Base-by-base conservation (phyloP, 2,797 vertebrate species). In the Labroides dimidiatus region DNA sequence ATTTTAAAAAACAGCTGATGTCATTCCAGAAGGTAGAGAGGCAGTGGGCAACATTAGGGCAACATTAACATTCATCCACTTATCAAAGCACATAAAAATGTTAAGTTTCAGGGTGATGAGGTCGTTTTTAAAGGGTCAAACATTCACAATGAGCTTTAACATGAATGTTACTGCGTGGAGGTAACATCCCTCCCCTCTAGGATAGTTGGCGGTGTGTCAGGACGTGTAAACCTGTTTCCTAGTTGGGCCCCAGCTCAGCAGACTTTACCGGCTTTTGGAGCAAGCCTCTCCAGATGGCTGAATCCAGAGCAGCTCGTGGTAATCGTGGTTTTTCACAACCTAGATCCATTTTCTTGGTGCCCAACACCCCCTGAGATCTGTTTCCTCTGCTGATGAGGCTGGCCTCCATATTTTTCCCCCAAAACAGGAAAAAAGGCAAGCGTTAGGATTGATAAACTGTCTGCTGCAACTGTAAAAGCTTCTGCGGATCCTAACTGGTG, bases 281-380 rank as follows among this genome's bases (percentile, higher is more conserved):
- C 89, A 87, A 84, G 87, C 85, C 83, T 91, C 91, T 93, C 93
- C 93, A 94, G 93, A 93, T 94, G 94, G 90, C 82, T 91, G 89
- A 87, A 91, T 93, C 93, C 93, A 93, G 91, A 92, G 89, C 90
- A 90, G 87, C 84, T 92, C 87, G 91, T 91, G 93, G 93, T 95
- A 92, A 93, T 84, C 76, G 93, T 94, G 93, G 93, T 94, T 95
- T 89, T 93, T 92, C 77, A 81, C 87, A 90, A 93, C 91, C 87
- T 82, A 91, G 91, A 94, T 94, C 94, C 92, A 92, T 94, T 94
- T 93, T 93, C 92, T 93, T 94, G 91, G 89, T 89, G 90, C 84
- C 82, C 71, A 66, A 84, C 82, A 84, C 74, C 85, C 86, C 81
- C 81, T 45, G 63, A 92, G 90, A 93, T 93, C 92, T 94, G 93